Evolutionary conservation across 2,888 invertebrate genomes (phyloP).

Genomic region (Athripsodes cinereus): DNA sequence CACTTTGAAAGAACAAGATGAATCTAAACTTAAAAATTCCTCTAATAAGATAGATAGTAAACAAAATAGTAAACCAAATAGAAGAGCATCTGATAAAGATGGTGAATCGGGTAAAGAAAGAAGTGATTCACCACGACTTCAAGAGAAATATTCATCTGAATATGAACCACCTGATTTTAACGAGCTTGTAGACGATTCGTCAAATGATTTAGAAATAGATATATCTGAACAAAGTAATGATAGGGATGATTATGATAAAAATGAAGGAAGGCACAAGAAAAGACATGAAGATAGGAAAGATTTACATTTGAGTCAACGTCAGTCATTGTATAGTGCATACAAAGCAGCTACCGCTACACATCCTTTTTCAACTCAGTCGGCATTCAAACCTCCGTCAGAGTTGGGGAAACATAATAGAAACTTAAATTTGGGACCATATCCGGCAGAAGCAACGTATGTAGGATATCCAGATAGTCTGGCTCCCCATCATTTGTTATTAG

Average conservation of each 20-base stretch:
- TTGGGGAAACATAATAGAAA: slow-evolving; percentile 51
- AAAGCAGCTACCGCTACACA: slow-evolving; percentile 50
- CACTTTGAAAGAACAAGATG: slow-evolving; percentile 40
- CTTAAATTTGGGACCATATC: slow-evolving; percentile 52
- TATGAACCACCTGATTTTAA: slow-evolving; percentile 72
- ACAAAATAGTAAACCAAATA: slow-evolving; percentile 30
- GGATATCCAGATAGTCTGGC: slow-evolving; percentile 54
- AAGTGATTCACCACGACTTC: slow-evolving; percentile 32
- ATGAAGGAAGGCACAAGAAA: slow-evolving; percentile 46
- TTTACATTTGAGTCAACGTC: slow-evolving; percentile 39
- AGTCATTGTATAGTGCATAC: slow-evolving; percentile 51
- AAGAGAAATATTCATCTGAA: slow-evolving; percentile 50
- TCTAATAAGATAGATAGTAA: slow-evolving; percentile 27
- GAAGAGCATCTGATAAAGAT: slow-evolving; percentile 37
- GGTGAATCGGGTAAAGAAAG: slow-evolving; percentile 27
- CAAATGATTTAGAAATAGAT: slow-evolving; percentile 72
- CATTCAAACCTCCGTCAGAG: slow-evolving; percentile 72
- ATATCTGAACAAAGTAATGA: slow-evolving; percentile 67
- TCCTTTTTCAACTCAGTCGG: slow-evolving; percentile 71
- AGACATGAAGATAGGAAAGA: slow-evolving; percentile 47
- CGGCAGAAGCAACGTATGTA: slow-evolving; percentile 69
- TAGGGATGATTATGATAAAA: slow-evolving; percentile 52
- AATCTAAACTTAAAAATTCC: slow-evolving; percentile 26
- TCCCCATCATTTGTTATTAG: slow-evolving; percentile 20
- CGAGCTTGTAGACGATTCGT: slow-evolving; percentile 70